A percentile compares a stretch with the other conserved stretches of the same genome.
Evolutionary conservation across 2,797 vertebrate species (phyloP).

Genomic region (Leptatherina wallacei): DNA sequence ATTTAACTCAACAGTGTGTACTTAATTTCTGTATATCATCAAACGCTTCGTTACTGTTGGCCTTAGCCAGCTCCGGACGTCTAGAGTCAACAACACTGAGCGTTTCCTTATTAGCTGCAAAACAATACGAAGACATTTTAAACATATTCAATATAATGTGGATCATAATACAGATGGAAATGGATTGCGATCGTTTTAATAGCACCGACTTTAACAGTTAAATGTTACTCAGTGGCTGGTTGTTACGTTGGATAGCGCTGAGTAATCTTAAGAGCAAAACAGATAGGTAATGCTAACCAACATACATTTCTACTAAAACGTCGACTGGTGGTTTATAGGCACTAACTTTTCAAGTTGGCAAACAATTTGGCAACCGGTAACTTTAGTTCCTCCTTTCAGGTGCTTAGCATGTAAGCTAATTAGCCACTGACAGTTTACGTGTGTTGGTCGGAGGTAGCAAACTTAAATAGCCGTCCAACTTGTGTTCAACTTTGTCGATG

Average conservation of each 20-base stretch:
- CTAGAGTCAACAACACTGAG: constrained; percentile 11
- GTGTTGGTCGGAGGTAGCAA: constrained; percentile 49
- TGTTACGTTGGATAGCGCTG: constrained; percentile 6
- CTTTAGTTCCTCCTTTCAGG: constrained; percentile 67
- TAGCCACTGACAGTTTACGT: constrained; percentile 51
- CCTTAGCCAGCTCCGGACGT: constrained; percentile 28
- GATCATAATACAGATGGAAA: neutral
- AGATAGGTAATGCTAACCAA: neutral
- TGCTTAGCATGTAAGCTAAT: constrained; percentile 68
- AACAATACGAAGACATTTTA: neutral
- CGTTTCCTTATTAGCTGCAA: neutral
- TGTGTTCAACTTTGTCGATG: constrained; percentile 66
- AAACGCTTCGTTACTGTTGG: constrained; percentile 12
- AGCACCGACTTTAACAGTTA: neutral
- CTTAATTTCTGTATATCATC: constrained; percentile 3
- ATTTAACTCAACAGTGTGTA: neutral
- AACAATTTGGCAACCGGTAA: constrained; percentile 3
- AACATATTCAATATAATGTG: accelerated
- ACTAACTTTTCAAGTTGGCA: neutral
- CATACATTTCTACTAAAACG: constrained; percentile 2
- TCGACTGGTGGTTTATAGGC: neutral
- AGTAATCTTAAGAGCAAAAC: constrained; percentile 6
- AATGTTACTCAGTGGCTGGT: neutral
- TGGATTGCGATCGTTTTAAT: neutral
- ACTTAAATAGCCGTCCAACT: constrained; percentile 62